Percentiles rank a stretch among this genome's conserved stretches.
phyloP scores from a whole-genome alignment of 2,113 vertebrate genomes.

The human (Homo sapiens) region DNA sequence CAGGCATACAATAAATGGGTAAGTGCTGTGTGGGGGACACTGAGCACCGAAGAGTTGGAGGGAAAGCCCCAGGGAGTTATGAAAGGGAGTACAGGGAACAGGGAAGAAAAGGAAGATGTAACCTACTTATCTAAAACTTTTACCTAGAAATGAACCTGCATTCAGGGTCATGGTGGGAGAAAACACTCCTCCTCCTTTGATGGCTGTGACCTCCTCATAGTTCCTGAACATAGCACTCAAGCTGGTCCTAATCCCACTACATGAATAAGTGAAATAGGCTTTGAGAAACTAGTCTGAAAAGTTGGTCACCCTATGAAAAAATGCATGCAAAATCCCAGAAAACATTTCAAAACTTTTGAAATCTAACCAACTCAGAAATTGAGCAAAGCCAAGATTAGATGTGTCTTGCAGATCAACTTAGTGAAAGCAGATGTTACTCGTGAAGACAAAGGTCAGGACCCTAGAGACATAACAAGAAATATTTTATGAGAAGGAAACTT shows the following conservation, averaged over 20 bases:
- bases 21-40: neutral
- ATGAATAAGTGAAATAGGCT: neutral
- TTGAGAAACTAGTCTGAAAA: neutral
- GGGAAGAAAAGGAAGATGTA: neutral
- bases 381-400: neutral
- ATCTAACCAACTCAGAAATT: neutral
- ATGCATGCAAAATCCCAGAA: neutral
- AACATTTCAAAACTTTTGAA: neutral
- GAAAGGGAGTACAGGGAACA: too few species aligned
- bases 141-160: neutral
- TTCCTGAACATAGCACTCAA: neutral
- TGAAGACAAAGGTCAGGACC: neutral
- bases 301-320: neutral
- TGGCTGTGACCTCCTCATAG: neutral
- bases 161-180: neutral
- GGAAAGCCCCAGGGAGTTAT: neutral
- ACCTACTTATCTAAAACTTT: neutral
- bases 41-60: neutral
- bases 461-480: neutral
- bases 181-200: neutral
- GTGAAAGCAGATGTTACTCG: neutral
- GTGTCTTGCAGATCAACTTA: neutral
- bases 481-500: neutral
- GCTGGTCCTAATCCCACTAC: neutral
- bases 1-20: neutral